Evolutionary conservation across 2,797 vertebrate genomes (phyloP), one percentile per base, ranked within the genome.

Genomic region (Macropus fuliginosus): DNA sequence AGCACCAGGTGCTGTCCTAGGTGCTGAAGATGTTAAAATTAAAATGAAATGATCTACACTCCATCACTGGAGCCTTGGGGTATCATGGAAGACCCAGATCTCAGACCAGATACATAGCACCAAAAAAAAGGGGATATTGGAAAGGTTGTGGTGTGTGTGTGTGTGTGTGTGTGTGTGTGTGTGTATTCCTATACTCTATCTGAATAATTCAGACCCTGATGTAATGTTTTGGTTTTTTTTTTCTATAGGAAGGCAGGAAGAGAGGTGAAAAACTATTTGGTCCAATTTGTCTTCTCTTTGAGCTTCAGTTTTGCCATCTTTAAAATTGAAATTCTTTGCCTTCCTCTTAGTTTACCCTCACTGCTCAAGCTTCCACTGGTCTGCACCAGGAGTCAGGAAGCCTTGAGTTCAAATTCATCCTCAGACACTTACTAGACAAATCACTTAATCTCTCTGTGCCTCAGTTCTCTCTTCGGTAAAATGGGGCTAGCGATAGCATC

Each of bases 271-370:
- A 40, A 40, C 40, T 40, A 24, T 16, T 18, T 74, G n/a, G 8
- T n/a, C n/a, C 66, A 74, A 74, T 40, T 21, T 74, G 5, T 91
- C 66, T 93, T 92, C 90, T 56, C 29, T 92, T 95, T 90, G 95
- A n/a, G 74, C 74, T 74, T 54, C 12, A 4, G 74, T 56, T 74
- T 93, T 94, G 52, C 55, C 90, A 0, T 40, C 52, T 93, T 91
- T 34, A 81, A 54, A 62, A 91, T 18, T 34, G 0, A 13, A 91
- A 3, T 66, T 46, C 27, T 34, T 92, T 31, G 1, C 56, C 54
- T 55, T 81, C n/a, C 16, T 57, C 40, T 14, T 10, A 34, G 28
- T 9, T 5, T 24, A 16, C 16, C 11, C 1, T 34, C 28, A 29
- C 46, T 81, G 18, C 46, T 55, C 13, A 62, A 10, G 13, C 57